Evolutionary conservation across 2,888 invertebrate genomes (phyloP).

Genomic region (Notodonta dromedarius): DNA sequence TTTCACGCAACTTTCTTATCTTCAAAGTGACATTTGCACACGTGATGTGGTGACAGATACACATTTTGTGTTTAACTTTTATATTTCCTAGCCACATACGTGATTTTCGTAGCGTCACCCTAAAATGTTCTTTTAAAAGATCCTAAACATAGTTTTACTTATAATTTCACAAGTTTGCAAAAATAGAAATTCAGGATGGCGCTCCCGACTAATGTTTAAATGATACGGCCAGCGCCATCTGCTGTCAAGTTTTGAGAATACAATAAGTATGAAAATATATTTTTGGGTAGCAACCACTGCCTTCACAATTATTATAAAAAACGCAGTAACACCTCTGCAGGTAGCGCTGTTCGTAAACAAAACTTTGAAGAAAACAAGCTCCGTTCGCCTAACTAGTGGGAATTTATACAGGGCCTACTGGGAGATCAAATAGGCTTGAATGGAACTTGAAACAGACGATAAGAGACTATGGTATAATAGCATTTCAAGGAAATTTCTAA

Average conservation of each 20-base stretch:
- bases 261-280: conserved; percentile 18
- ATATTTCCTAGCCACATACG: conserved; percentile 49
- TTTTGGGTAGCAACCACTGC: conserved; percentile 72
- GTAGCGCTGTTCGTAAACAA: conserved; percentile 68
- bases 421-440: conserved; percentile 47
- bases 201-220: conserved; percentile 55
- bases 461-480: conserved; percentile 11
- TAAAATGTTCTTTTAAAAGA: conserved; percentile 49
- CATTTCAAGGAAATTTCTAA: not conserved
- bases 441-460: conserved; percentile 62
- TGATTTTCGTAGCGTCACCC: conserved; percentile 68
- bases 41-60: conserved; percentile 45
- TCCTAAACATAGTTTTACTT: conserved; percentile 14
- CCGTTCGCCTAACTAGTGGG: conserved; percentile 45
- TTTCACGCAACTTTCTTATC: conserved; percentile 38
- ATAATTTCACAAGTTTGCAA: conserved; percentile 3
- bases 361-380: conserved; percentile 31
- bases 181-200: conserved; percentile 73
- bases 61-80: conserved; percentile 38
- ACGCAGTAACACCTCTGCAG: conserved; percentile 42
- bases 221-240: conserved; percentile 79
- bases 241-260: conserved; percentile 40
- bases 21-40: conserved; percentile 49
- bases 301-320: conserved; percentile 46
- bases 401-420: conserved; percentile 45